Percentiles rank a stretch among this genome's conserved stretches.
phyloP scores from a whole-genome alignment of 2,797 vertebrate genomes.

The Taeniopygia guttata region DNA sequence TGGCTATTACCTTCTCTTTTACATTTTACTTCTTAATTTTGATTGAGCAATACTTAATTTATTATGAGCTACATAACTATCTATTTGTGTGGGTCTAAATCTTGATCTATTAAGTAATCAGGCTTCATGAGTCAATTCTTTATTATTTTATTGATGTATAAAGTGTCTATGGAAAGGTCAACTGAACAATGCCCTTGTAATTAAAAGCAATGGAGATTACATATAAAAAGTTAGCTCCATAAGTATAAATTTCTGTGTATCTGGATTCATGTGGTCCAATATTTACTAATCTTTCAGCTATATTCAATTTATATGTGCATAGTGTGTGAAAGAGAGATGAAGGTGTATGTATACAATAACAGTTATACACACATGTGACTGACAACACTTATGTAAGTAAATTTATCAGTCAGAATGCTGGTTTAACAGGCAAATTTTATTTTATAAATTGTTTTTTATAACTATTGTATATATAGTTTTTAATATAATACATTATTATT shows the following conservation, averaged over 20 bases:
- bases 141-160: not conserved
- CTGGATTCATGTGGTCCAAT: not conserved
- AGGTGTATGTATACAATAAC: not conserved
- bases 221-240: not conserved
- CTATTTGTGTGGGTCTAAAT: not conserved
- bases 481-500: not conserved
- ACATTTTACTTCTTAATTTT: conserved; percentile 4
- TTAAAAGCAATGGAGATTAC: not conserved
- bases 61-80: not conserved
- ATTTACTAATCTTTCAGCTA: not conserved
- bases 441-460: not conserved
- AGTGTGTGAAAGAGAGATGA: not conserved
- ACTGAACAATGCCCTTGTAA: not conserved
- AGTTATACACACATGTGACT: not conserved
- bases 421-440: not conserved
- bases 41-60: not conserved
- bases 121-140: not conserved
- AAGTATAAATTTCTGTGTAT: not conserved
- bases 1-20: not conserved
- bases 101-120: not conserved
- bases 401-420: not conserved
- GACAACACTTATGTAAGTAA: not conserved
- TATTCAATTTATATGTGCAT: not conserved
- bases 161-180: not conserved
- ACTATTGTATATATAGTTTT: not conserved